Conservation (phyloP, 2,888 invertebrate genomes). For the Netelia melanura region DNA sequence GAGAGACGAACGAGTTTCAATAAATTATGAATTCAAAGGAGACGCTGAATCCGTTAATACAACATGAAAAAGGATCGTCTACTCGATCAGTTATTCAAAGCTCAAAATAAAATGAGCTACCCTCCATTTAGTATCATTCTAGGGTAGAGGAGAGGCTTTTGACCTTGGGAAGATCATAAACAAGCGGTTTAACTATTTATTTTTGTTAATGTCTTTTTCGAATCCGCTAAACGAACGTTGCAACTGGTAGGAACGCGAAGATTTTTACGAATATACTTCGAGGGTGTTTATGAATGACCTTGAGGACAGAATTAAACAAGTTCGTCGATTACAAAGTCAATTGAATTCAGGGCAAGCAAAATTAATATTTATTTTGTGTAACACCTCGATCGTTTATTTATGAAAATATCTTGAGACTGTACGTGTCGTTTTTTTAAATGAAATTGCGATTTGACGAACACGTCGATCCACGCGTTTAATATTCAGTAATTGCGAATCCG, state of each 20-base stretch:
- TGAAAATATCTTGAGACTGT: neutral
- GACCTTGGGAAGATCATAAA: neutral
- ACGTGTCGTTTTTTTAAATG: neutral
- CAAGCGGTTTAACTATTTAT: neutral
- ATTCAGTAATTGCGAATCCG: neutral
- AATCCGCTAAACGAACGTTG: neutral
- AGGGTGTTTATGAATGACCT: neutral
- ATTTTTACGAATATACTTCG: neutral
- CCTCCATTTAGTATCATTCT: conserved; percentile 24
- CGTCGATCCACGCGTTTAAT: neutral
- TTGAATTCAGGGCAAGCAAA: neutral
- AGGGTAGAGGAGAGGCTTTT: neutral
- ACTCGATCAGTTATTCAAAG: conserved; percentile 49
- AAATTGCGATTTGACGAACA: neutral
- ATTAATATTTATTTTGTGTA: neutral
- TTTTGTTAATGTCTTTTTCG: neutral
- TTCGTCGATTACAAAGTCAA: neutral
- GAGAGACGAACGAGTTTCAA: conserved; percentile 28
- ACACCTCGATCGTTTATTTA: neutral
- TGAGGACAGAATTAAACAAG: neutral
- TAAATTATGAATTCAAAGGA: conserved; percentile 53
- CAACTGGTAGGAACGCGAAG: neutral
- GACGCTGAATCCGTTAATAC: conserved; percentile 30
- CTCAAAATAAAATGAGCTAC: conserved; percentile 14
- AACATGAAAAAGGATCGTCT: conserved; percentile 45